Conservation (phyloP, 2,113 vertebrate species). For the Ophiodon elongatus region DNA sequence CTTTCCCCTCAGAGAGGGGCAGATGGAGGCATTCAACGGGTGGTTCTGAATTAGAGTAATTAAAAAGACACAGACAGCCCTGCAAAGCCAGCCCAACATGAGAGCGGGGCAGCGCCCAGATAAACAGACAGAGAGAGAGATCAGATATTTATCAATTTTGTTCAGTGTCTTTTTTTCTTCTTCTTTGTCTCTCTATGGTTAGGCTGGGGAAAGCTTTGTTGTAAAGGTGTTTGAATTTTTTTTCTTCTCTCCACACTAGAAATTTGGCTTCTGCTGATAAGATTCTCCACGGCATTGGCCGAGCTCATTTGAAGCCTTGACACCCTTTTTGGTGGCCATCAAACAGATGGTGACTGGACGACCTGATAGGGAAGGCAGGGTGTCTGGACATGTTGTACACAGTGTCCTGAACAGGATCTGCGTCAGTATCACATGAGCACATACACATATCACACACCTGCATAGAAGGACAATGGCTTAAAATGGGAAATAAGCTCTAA, state of each 20-base stretch:
- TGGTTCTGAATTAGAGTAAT: slow-evolving; percentile 64
- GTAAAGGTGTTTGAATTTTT: slow-evolving; percentile 24
- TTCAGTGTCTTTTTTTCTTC: slow-evolving; percentile 16
- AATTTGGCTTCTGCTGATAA: slow-evolving; percentile 54
- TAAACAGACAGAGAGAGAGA: slow-evolving; percentile 14
- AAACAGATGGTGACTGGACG: slow-evolving; percentile 41
- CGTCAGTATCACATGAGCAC: slow-evolving; percentile 31
- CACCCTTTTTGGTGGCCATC: slow-evolving; percentile 29
- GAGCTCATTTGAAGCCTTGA: slow-evolving; percentile 51
- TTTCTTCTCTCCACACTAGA: slow-evolving; percentile 1
- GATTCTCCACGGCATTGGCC: slow-evolving; percentile 14
- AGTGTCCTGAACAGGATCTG: slow-evolving; percentile 46
- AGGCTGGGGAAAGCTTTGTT: not conserved
- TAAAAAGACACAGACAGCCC: slow-evolving; percentile 64
- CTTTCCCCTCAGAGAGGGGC: slow-evolving; percentile 59
- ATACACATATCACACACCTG: slow-evolving; percentile 34
- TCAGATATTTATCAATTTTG: slow-evolving; percentile 53
- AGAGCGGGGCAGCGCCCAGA: slow-evolving; percentile 12
- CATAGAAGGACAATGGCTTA: slow-evolving; percentile 24
- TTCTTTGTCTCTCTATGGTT: slow-evolving; percentile 19
- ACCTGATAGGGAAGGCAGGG: slow-evolving; percentile 47
- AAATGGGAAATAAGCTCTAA: not conserved
- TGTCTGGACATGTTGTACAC: slow-evolving; percentile 48
- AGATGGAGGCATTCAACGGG: slow-evolving; percentile 63
- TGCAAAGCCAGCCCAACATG: slow-evolving; percentile 22